A percentile compares a stretch with the other conserved stretches of the same genome.
These are phyloP conservation scores for rabbit (Oryctolagus cuniculus) DNA, from an alignment of 2,113 vertebrate genomes.

Conservation along the genomic window DNA sequence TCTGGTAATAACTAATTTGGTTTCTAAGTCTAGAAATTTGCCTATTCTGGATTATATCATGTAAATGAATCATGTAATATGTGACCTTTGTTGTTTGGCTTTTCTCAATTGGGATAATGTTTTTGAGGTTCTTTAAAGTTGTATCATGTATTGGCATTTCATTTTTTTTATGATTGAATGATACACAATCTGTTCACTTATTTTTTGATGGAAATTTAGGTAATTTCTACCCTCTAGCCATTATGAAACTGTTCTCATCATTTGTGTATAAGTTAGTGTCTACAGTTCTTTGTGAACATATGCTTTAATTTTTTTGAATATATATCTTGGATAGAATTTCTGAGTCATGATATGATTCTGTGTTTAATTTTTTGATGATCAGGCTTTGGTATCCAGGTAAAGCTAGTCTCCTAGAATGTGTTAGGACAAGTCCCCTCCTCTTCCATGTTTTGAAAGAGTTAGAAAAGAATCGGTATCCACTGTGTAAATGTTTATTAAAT, in stretches of 20 bases:
- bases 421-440: neutral
- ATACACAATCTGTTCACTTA: neutral
- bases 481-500: neutral
- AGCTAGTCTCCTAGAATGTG: neutral
- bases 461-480: neutral
- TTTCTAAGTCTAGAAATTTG: neutral
- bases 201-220: neutral
- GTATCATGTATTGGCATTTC: neutral
- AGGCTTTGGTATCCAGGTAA: neutral
- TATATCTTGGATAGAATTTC: neutral
- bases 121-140: conserved; percentile 1
- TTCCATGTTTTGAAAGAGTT: neutral
- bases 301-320: neutral
- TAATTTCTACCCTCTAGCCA: neutral
- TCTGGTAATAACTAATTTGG: neutral
- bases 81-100: neutral
- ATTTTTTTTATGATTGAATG: neutral
- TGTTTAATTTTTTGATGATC: conserved; percentile 1
- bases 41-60: neutral
- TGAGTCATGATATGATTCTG: neutral
- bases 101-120: neutral
- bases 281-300: neutral
- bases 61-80: neutral
- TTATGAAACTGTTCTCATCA: neutral
- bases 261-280: neutral